A percentile compares a stretch with the other conserved stretches of the same genome.
These are phyloP conservation scores for Aporrectodea caliginosa DNA, from an alignment of 1,140 invertebrate genomes.

Conservation along the genomic window DNA sequence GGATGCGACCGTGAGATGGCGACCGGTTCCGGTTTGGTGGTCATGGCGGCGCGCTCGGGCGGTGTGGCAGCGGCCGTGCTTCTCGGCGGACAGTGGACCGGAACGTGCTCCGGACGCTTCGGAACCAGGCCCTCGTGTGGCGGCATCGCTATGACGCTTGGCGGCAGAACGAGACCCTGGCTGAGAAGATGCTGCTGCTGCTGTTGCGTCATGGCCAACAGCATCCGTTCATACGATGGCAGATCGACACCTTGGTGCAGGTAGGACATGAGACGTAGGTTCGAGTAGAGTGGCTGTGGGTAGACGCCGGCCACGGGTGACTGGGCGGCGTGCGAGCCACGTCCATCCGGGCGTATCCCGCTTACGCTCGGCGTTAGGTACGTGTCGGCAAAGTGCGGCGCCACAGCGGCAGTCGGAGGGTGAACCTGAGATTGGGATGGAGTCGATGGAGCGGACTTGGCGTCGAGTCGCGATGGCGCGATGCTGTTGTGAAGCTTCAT, in stretches of 20 bases:
- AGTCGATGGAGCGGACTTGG: not conserved
- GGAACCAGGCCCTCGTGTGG: not conserved
- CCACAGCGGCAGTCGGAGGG: not conserved
- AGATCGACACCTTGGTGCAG: not conserved
- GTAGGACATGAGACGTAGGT: not conserved
- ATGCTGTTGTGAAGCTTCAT: not conserved
- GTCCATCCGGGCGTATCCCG: not conserved
- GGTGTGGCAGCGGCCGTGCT: not conserved
- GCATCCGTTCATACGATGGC: not conserved
- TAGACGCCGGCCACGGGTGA: not conserved
- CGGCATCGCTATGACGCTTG: not conserved
- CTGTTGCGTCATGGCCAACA: not conserved
- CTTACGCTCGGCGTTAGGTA: not conserved
- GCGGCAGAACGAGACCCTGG: not conserved
- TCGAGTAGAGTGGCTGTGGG: not conserved
- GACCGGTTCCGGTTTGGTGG: not conserved
- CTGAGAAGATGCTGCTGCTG: not conserved
- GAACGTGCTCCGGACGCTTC: not conserved
- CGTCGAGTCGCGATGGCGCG: not conserved
- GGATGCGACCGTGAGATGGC: not conserved
- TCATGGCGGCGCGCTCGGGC: no score
- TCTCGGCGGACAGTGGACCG: not conserved
- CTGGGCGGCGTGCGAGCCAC: not conserved
- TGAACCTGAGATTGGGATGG: not conserved
- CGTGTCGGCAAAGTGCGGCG: not conserved